Conservation (phyloP, 2,113 vertebrate genomes). For the Excalfactoria chinensis region DNA sequence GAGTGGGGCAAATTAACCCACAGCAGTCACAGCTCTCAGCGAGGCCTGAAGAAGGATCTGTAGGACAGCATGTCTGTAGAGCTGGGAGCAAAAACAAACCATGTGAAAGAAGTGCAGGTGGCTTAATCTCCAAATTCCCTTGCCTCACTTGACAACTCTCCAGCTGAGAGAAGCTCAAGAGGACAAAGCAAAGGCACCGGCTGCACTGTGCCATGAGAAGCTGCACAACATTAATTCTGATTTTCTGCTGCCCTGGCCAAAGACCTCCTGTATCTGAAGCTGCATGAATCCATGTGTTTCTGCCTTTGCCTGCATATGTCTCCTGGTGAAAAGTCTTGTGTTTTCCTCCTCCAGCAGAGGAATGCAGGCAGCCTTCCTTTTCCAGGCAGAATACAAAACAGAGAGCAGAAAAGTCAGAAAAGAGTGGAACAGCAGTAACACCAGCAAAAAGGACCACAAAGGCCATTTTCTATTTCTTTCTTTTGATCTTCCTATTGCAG, state of each 20-base stretch:
- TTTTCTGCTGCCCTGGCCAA: conserved; percentile 24
- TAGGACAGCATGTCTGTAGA: neutral
- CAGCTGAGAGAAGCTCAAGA: neutral
- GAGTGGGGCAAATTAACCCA: neutral
- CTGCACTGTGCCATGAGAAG: neutral
- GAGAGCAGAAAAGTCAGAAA: neutral
- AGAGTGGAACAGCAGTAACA: neutral
- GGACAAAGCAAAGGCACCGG: neutral
- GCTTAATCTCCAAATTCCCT: conserved; percentile 38
- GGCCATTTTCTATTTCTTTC: neutral
- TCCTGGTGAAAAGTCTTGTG: neutral
- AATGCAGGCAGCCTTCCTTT: neutral
- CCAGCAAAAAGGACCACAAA: neutral
- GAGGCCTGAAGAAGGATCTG: neutral
- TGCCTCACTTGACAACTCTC: neutral
- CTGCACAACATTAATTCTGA: neutral
- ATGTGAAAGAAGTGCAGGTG: neutral
- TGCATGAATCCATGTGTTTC: neutral
- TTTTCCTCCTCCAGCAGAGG: neutral
- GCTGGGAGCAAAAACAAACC: conserved; percentile 18
- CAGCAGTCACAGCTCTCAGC: rapidly evolving
- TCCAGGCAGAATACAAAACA: neutral
- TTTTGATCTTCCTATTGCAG: neutral
- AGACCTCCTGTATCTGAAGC: neutral
- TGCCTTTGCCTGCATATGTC: neutral